phyloP scores from a whole-genome alignment of 2,888 invertebrate genomes.

The Platynereis dumerilii region DNA sequence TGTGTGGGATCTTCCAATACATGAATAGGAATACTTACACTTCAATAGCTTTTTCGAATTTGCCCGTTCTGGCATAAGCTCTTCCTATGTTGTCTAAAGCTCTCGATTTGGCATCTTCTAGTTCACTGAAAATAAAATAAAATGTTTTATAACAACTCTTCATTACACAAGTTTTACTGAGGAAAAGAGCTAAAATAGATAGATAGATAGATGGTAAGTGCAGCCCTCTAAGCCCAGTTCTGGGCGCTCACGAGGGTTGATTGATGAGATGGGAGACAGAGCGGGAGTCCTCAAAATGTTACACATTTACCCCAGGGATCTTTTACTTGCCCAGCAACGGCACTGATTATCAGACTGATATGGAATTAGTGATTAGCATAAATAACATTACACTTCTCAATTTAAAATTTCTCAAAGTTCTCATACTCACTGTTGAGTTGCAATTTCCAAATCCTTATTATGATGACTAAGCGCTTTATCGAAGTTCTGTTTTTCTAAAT shows the following conservation, averaged over 20 bases:
- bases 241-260: too few species aligned
- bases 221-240: too few species aligned
- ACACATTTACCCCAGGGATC: too few species aligned
- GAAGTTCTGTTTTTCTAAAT: constrained; percentile 55
- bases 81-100: constrained; percentile 64
- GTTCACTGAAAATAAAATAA: constrained; percentile 41
- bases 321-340: not conserved
- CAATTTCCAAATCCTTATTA: constrained; percentile 53
- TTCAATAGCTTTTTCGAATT: constrained; percentile 63
- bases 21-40: constrained; percentile 53
- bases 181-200: not conserved
- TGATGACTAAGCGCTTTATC: constrained; percentile 54
- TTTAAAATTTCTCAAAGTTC: not conserved
- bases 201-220: too few species aligned
- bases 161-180: not conserved
- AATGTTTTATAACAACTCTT: not conserved
- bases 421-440: constrained; percentile 49
- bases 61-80: constrained; percentile 61
- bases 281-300: too few species aligned
- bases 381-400: not conserved
- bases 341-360: not conserved
- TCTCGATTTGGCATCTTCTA: constrained; percentile 59
- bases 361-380: not conserved
- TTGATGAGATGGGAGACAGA: too few species aligned
- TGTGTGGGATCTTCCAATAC: too few species aligned